Base-by-base conservation (phyloP, 2,797 vertebrate genomes). In the Octomys mimax region DNA sequence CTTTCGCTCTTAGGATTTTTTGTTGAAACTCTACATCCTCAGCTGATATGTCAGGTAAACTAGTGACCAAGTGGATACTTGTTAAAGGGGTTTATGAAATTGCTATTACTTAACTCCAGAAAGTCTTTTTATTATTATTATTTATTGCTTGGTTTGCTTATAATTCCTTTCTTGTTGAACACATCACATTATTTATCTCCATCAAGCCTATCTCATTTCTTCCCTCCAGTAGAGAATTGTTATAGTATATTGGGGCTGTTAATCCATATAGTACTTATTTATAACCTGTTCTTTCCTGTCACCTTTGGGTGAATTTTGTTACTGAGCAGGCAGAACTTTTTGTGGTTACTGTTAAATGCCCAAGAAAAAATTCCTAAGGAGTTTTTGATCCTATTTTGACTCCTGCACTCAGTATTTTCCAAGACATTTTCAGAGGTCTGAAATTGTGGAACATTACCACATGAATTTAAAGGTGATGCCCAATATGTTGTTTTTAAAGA, bases 21-120 rank as follows among this genome's bases (percentile, higher is more conserved):
- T 89, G 98, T 99, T 92, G 99, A 99, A 97, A 98, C 91, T 75
- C 54, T 99, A 24, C 99, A 99, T 57, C 98, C 98, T 96, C 97
- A 98, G 75, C 78, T 99, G 82, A 98, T 99, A 89, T 97, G 91
- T 97, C 99, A 99, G 99, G 99, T 99, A 98, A 97, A 89, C 68
- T 24, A 64, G n/a, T 26, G 84, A 71, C 33, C 71, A 78, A 87
- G 11, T 36, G 28, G 71, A 3, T 66, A 62, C 49, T 96, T 87
- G 71, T 92, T 52, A 33, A 77, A 68, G 49, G 24, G 77, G 22
- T 26, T 68, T 73, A 46, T 49, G 73, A 36, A 70, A 46, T 7
- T 79, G 52, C 6, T 28, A 5, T 42, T n/a, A 42, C 28, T 78
- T 75, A 57, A 75, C 46, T 92, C 19, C 39, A 66, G 39, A 39